Evolutionary conservation across 2,113 vertebrate species (phyloP), one percentile per base, ranked within the genome.

Genomic region (Pitta sordida): DNA sequence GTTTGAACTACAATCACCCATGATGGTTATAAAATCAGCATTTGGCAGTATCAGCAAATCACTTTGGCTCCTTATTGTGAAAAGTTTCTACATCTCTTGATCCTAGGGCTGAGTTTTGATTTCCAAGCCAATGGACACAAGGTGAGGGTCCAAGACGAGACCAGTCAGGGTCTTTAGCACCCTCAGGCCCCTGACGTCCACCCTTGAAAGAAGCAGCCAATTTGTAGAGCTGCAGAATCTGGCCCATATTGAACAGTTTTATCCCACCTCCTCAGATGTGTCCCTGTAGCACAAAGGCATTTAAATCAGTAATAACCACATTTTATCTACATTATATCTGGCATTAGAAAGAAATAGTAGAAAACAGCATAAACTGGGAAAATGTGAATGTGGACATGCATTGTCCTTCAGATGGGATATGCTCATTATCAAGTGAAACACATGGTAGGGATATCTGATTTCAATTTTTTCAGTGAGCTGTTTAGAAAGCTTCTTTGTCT

Each of bases 401-500:
- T 63, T 34, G 7, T 49, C 55, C 68, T 88, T 90, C 67, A 91
- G 48, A 63, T 60, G 51, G 60, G 64, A 74, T 71, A 91, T 0
- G 0, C 41, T 80, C 51, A 91, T 96, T 94, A 92, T 92, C 73
- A 51, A 87, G 46, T 63, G 32, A 92, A 93, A 87, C 82, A 92
- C 43, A 85, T 62, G 87, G 77, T 70, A 70, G 12, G n/a, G 26
- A 76, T 91, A 92, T 87, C 67, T 80, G 93, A 92, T 92, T 85
- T 90, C 63, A 90, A 29, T 77, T 85, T 91, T 79, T 93, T 34
- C 59, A 63, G 51, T 27, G 23, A 89, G 49, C 34, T 83, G 43
- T 95, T 94, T 74, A 92, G 84, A 90, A 96, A 87, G 81, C 32
- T 74, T 62, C 63, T 91, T 93, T 67, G 80, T 69, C 62, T 89